Evolutionary conservation across 2,888 invertebrate genomes (phyloP), one percentile per base, ranked within the genome.

Genomic region (Papilio protenor): DNA sequence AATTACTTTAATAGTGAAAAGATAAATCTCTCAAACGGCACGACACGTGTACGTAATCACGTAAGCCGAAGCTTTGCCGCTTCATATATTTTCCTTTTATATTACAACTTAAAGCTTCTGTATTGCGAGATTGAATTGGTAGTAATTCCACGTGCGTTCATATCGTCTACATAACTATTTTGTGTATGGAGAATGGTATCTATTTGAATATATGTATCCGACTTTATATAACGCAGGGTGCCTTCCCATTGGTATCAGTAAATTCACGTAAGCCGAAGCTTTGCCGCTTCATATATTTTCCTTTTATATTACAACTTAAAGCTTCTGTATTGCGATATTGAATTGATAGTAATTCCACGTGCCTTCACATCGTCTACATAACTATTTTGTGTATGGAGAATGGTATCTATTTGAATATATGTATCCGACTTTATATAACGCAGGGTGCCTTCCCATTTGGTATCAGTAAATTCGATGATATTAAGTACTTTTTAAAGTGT

Each of bases 41-140:
- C 55, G 73, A 21, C 77, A 77, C 77, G 66, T 77, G 77, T 55
- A 73, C 10, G 64, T 52, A 72, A 71, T 76, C 49, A 33, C 18
- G 45, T 12, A 52, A 45, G 21, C 66, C 72, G 73, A 73, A 73
- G 72, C 59, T 52, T 45, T 55, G 2, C 5, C 23, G 52, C 55
- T 52, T 66, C 52, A 73, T 77, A 66, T 52, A 61, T 61, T 73
- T 73, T 10, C 18, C 33, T 40, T 77, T 77, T 21, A 77, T 77
- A 40, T 66, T 66, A 75, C 69, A 45, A 64, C 66, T 66, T 66
- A 21, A 66, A 66, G 66, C 40, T 66, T n/a, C n/a, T n/a, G 40
- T 66, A 66, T 33, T 40, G 10, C n/a, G 66, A 66, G 40, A 66
- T 66, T 16, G 66, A n/a, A 66, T 66, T 66, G 18, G 18, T 64